These are phyloP conservation scores for Hippocampus guttulatus DNA, from an alignment of 2,113 vertebrate genomes.

Conservation along the genomic window DNA sequence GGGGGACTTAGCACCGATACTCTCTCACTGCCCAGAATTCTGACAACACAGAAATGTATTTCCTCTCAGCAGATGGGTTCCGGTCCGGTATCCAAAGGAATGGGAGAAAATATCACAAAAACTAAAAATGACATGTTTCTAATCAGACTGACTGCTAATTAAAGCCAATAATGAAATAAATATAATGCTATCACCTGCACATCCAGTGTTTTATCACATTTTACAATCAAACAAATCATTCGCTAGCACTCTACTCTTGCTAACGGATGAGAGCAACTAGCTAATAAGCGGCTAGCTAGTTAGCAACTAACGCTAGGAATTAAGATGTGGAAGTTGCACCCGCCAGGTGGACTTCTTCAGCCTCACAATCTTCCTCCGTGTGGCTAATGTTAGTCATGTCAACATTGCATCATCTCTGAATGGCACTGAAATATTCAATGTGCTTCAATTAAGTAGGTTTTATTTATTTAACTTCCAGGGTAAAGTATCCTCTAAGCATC, in stretches of 20 bases:
- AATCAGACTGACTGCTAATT: conserved; percentile 12
- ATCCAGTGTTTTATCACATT: neutral
- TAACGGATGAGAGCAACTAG: no score
- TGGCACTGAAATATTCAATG: neutral
- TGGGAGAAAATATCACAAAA: conserved; percentile 21
- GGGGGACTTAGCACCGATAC: conserved; percentile 43
- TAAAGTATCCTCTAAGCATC: no score
- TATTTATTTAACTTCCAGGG: no score
- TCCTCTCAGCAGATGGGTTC: conserved; percentile 38
- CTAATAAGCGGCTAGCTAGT: no score
- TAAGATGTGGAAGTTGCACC: neutral
- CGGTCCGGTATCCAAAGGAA: conserved; percentile 20
- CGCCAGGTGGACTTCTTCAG: neutral
- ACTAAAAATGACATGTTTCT: conserved; percentile 29
- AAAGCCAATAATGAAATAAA: conserved; percentile 1
- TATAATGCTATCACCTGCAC: neutral
- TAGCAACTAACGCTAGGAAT: no score
- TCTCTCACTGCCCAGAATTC: conserved; percentile 49
- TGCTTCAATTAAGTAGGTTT: no score
- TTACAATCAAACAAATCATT: neutral
- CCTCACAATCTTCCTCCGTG: neutral
- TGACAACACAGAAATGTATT: conserved; percentile 56
- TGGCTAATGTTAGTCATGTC: no score
- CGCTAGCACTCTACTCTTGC: no score
- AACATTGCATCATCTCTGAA: neutral